Percentiles rank a stretch among this genome's conserved stretches.
Evolutionary conservation across 1,140 invertebrate genomes (phyloP).

Genomic region (Diuraphis noxia): DNA sequence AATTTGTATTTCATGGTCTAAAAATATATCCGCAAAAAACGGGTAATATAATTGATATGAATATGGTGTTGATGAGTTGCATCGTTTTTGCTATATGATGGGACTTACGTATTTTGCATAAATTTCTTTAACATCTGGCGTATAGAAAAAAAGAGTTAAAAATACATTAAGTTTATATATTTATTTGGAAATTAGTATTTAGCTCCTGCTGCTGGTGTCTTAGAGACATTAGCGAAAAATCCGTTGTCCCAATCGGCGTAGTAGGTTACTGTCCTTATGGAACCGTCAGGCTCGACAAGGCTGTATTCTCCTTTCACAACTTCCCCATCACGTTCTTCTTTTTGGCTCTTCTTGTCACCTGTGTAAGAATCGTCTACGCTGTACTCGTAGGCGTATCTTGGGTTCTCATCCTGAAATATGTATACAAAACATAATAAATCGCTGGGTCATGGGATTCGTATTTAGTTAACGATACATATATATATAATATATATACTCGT

Average conservation of each 20-base stretch:
- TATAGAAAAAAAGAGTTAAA: background rate
- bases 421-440: slow-evolving; percentile 54
- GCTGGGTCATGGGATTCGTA: slow-evolving; percentile 17
- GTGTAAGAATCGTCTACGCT: slow-evolving; percentile 65
- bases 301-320: slow-evolving; percentile 74
- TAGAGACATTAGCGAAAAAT: slow-evolving; percentile 71
- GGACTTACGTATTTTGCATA: background rate
- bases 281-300: slow-evolving; percentile 76
- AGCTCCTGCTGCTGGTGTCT: slow-evolving; percentile 39
- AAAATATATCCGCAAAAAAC: background rate
- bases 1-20: background rate
- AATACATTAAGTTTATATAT: background rate
- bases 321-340: slow-evolving; percentile 67
- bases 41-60: background rate
- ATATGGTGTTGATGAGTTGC: no score
- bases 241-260: slow-evolving; percentile 77
- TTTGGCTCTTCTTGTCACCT: slow-evolving; percentile 69
- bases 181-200: slow-evolving; percentile 39
- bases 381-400: slow-evolving; percentile 64
- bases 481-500: background rate
- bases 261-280: slow-evolving; percentile 75
- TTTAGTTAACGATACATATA: background rate
- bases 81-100: background rate
- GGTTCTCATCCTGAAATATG: slow-evolving; percentile 61
- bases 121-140: background rate